phyloP scores from a whole-genome alignment of 2,113 vertebrate genomes.

The Syngnathus floridae region DNA sequence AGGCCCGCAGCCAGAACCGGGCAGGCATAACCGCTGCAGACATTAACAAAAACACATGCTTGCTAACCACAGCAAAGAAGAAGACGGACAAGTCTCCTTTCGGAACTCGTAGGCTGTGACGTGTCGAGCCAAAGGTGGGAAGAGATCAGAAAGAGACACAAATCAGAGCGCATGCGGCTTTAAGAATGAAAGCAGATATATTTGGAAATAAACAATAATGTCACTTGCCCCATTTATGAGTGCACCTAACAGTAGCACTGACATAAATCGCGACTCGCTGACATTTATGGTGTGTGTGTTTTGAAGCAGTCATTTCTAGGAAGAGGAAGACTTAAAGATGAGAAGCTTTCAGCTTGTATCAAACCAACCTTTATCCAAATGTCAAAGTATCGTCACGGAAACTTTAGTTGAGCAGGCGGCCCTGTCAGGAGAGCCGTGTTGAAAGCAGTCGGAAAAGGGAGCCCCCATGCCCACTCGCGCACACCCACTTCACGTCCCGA shows the following conservation, averaged over 20 bases:
- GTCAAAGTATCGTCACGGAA: constrained; percentile 54
- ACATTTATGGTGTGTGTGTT: constrained; percentile 48
- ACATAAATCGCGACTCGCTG: constrained; percentile 49
- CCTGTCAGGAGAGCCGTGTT: constrained; percentile 62
- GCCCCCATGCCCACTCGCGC: constrained; percentile 50
- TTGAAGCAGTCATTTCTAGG: constrained; percentile 39
- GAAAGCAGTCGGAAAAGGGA: constrained; percentile 64
- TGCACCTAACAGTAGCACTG: constrained; percentile 10
- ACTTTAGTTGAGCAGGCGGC: constrained; percentile 38
- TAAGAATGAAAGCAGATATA: constrained; percentile 20
- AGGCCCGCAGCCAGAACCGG: constrained; percentile 30
- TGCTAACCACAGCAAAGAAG: constrained; percentile 17
- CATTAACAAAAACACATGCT: constrained; percentile 37
- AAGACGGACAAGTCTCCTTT: constrained; percentile 24
- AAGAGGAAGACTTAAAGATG: constrained; percentile 49
- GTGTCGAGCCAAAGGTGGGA: constrained; percentile 30
- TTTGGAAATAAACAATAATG: constrained; percentile 28
- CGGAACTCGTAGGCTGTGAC: constrained; percentile 21
- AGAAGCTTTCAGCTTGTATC: constrained; percentile 35
- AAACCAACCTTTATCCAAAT: constrained; percentile 21
- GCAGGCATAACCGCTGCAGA: constrained; percentile 41
- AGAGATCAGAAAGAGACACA: constrained; percentile 18
- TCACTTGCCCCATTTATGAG: constrained; percentile 22
- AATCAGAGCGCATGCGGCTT: constrained; percentile 4
- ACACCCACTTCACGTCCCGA: constrained; percentile 35